Percentiles rank a stretch among this genome's conserved stretches.
Conservation (phyloP, 2,113 vertebrate genomes). For the Erythrolamprus reginae region DNA sequence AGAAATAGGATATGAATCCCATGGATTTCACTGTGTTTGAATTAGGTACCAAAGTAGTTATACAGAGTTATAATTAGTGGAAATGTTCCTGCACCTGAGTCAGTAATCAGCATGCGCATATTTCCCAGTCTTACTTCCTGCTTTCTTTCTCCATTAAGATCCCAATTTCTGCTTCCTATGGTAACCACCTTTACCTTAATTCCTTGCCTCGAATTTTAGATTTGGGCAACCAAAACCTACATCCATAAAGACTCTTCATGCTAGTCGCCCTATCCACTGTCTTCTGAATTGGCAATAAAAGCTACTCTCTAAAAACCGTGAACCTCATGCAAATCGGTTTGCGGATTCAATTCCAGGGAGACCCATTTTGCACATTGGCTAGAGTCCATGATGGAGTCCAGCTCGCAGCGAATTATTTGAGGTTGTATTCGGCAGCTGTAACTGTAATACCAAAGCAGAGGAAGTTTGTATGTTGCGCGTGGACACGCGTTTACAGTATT, state of each 20-base stretch:
- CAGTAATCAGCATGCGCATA: background rate
- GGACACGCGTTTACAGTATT: constrained; percentile 10
- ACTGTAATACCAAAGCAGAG: background rate
- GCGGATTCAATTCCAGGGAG: background rate
- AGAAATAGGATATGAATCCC: background rate
- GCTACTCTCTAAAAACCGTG: background rate
- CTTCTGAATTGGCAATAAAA: background rate
- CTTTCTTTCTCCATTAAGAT: background rate
- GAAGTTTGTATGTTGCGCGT: background rate
- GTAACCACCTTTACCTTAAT: background rate
- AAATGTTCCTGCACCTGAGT: background rate
- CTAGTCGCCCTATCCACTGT: background rate
- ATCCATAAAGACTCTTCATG: background rate
- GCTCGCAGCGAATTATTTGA: background rate
- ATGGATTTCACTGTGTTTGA: background rate
- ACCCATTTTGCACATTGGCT: background rate
- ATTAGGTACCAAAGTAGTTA: background rate
- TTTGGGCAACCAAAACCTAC: background rate
- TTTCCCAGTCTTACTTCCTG: background rate
- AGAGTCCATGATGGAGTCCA: background rate
- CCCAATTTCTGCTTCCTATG: background rate
- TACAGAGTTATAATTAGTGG: background rate
- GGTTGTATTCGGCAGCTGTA: background rate
- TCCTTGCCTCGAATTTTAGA: background rate
- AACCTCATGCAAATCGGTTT: background rate